phyloP scores from a whole-genome alignment of 2,113 vertebrate genomes.

The Halichoeres trimaculatus region DNA sequence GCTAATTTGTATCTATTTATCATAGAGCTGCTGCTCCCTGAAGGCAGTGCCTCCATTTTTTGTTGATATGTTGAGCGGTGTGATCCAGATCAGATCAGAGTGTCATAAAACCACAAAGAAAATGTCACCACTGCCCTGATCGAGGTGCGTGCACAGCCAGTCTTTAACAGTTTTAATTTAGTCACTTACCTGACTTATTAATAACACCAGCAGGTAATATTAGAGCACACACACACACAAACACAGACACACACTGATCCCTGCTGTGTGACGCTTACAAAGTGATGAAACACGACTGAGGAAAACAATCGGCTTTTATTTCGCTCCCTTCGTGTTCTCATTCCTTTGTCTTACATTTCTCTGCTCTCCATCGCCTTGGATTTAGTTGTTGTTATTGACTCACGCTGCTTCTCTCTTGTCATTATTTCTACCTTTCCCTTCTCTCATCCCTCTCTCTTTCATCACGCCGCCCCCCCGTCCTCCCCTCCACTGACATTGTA shows the following conservation, averaged over 20 bases:
- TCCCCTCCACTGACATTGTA: slow-evolving; percentile 93
- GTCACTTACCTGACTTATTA: slow-evolving; percentile 37
- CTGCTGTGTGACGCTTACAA: slow-evolving; percentile 44
- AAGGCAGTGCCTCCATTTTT: neutral
- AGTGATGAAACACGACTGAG: slow-evolving; percentile 29
- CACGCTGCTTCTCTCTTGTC: slow-evolving; percentile 54
- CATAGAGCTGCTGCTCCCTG: neutral
- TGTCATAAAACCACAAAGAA: neutral
- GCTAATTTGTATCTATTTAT: neutral
- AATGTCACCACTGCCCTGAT: neutral
- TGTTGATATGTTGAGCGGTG: neutral
- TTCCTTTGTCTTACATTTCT: slow-evolving; percentile 60
- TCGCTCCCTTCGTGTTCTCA: slow-evolving; percentile 49
- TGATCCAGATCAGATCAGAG: neutral
- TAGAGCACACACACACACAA: slow-evolving; percentile 6
- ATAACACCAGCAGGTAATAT: slow-evolving; percentile 21
- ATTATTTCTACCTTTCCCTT: slow-evolving; percentile 65
- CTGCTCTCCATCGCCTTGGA: slow-evolving; percentile 54
- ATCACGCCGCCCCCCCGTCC: slow-evolving; percentile 62
- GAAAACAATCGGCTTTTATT: slow-evolving; percentile 28
- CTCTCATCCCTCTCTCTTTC: slow-evolving; percentile 55
- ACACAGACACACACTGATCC: slow-evolving; percentile 32
- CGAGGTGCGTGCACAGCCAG: neutral
- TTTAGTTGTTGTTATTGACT: slow-evolving; percentile 66
- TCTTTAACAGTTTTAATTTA: slow-evolving; percentile 21